Evolutionary conservation across 2,113 vertebrate genomes (phyloP), one percentile per base, ranked within the genome.

Genomic region (Apodemus sylvaticus): DNA sequence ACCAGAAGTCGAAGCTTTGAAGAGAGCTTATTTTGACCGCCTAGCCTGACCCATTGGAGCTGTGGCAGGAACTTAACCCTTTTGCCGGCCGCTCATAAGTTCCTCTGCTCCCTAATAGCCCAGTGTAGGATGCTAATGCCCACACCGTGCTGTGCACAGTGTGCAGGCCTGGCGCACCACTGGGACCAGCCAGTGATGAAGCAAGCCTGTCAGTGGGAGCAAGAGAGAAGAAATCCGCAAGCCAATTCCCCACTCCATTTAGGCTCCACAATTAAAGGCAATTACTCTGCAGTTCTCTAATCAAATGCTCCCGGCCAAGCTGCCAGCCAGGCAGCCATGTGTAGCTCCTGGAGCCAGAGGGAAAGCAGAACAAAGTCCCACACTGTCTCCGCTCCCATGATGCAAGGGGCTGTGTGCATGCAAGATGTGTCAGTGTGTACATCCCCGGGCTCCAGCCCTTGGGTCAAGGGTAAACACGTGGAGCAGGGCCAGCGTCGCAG

Each of bases 241-340:
- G 97, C 97, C 96, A 95, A 96, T 96, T 97, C 97, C 97, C 96
- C 97, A 97, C 96, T 97, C 97, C 95, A 96, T 95, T 97, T 95
- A 94, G 96, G 81, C 77, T 91, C 89, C 94, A 96, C 97, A 97
- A 96, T 98, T 97, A 98, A 96, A 97, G 97, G 95, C 97, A 97
- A 95, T 97, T 97, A 96, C 97, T 92, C 94, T 96, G 97, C 96
- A 93, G 94, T 90, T 95, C 96, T 97, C 97, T 97, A 92, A 97
- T 97, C 97, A 97, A 97, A 96, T 89, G 97, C 95, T 97, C 97
- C 93, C 17, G 42, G 97, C 97, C 66, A 82, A 95, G 94, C 95
- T 95, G 97, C 97, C 97, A 96, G 95, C 87, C 93, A 42, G 95
- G 97, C 95, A 97, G 88, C 90, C 94, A 92, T 91, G 94, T 97